Evolutionary conservation across 2,888 invertebrate species (phyloP).

Genomic region (Dryobotodes eremita): DNA sequence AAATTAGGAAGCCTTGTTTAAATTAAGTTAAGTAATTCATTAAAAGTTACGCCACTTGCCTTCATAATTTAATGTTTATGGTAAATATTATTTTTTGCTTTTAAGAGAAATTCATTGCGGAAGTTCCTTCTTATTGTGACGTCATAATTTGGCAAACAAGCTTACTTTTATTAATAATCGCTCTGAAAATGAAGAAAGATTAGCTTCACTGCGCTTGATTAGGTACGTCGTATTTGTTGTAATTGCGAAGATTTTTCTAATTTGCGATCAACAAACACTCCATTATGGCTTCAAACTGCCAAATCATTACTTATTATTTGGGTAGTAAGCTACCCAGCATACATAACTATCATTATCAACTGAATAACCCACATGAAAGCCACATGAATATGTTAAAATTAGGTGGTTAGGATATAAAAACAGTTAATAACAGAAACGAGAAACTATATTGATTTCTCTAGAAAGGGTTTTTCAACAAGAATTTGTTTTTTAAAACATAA

Average conservation of each 20-base stretch:
- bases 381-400: background rate
- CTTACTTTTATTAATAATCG: background rate
- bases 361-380: background rate
- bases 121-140: constrained; percentile 6
- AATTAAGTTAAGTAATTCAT: constrained; percentile 39
- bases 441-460: no score
- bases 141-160: background rate
- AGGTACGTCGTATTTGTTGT: no score
- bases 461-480: no score
- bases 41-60: constrained; percentile 42
- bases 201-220: background rate
- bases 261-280: background rate
- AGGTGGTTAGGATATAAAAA: no score
- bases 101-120: constrained; percentile 15
- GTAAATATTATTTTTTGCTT: constrained; percentile 19
- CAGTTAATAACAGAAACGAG: no score
- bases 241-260: no score
- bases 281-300: background rate
- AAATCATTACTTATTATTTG: background rate
- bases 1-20: constrained; percentile 23
- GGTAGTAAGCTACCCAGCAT: background rate
- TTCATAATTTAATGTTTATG: constrained; percentile 41
- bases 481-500: no score
- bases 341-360: background rate
- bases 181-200: constrained; percentile 1